A percentile compares a stretch with the other conserved stretches of the same genome.
Evolutionary conservation across 2,113 vertebrate genomes (phyloP).

Genomic region (Mesitornis unicolor): DNA sequence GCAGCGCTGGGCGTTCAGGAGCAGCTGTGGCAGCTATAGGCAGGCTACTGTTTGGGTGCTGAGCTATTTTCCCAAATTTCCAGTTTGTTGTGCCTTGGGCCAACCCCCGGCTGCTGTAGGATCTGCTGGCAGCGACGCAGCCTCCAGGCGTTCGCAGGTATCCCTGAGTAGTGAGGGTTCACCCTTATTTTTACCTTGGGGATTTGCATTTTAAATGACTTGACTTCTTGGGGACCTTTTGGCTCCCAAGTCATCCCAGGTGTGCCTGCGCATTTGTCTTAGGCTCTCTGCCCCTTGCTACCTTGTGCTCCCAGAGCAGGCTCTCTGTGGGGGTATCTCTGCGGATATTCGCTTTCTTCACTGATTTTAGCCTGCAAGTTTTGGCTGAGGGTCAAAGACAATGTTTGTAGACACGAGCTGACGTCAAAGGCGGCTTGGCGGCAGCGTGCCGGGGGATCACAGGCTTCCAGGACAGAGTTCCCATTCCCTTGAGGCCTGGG

Average conservation of each 20-base stretch:
- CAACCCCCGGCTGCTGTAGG: neutral
- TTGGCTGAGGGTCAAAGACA: slow-evolving; percentile 19
- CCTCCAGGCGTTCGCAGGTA: neutral
- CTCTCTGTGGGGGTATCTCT: neutral
- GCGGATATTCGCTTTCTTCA: neutral
- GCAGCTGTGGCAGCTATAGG: neutral
- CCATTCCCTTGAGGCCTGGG: neutral
- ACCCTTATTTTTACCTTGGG: neutral
- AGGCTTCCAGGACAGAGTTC: neutral
- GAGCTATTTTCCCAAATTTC: neutral
- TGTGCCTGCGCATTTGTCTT: accelerated
- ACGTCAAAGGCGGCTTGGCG: neutral
- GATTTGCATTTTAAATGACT: neutral
- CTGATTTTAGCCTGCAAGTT: neutral
- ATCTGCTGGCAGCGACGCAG: neutral
- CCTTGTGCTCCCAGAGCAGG: neutral
- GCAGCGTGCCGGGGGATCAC: neutral
- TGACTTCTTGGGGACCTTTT: neutral
- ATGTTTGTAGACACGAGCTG: neutral
- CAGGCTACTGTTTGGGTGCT: neutral
- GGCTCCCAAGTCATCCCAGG: neutral
- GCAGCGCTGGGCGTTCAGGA: accelerated
- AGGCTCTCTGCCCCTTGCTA: neutral
- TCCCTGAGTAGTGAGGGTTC: neutral
- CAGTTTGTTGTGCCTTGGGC: neutral